Evolutionary conservation across 2,888 invertebrate genomes (phyloP), one percentile per base, ranked within the genome.

Genomic region (Stenichneumon culpator): DNA sequence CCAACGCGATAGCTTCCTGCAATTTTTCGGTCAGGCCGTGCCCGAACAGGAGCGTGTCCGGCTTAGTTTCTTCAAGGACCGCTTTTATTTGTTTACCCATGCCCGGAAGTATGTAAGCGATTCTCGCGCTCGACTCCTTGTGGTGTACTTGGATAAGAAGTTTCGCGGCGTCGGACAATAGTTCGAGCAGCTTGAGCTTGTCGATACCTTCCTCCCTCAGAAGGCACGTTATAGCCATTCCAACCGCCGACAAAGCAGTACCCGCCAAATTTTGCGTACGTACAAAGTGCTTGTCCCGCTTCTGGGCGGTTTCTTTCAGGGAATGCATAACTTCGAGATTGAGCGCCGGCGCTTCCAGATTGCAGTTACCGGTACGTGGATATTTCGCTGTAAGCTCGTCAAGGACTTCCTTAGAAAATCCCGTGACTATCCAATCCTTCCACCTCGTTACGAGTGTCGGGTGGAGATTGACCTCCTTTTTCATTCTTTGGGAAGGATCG

Each of bases 221-320:
- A n/a, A 86, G 50, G 11, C 54, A 25, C n/a, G 82, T 78, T 22
- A 77, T 79, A 1, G 79, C 67, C 57, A 69, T 75, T 1, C 70
- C 86, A 16, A 87, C 28, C 0, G 86, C 81, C 5, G 75, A 69
- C 63, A 87, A 36, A 2, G 81, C 84, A 5, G 82, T 65, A 0
- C 83, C 81, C 11, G 81, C 36, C 11, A 63, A 63, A 7, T 74
- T n/a, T 25, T 87, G 86, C 0, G 84, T 57, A 2, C 54, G 11
- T 1, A 65, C 50, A 4, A 87, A 73, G 25, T 86, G 84, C 14
- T 83, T 82, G 28, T 87, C 86, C 0, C 87, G 73, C 14, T 79
- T 79, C 22, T 79, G 86, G 2, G 84, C 75, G 9, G 79, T 72
- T 3, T 84, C 86, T 22, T 72, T 83, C 0, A 74, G 74, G 1